A percentile compares a stretch with the other conserved stretches of the same genome.
Conservation (phyloP, 2,888 invertebrate species). For the Fragum sueziense region DNA sequence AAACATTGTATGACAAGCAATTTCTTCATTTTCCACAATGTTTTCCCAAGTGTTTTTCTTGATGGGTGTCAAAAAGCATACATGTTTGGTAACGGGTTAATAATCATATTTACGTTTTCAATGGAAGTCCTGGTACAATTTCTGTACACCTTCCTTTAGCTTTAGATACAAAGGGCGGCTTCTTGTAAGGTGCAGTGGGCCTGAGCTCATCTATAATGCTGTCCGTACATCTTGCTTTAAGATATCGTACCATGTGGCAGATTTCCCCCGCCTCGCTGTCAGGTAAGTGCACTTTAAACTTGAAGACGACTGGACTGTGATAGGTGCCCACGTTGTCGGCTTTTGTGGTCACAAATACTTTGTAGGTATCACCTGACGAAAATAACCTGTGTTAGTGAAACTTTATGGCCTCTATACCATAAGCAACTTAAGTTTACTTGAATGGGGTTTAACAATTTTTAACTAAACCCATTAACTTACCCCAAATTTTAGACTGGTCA, state of each 20-base stretch:
- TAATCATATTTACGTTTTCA: constrained; percentile 62
- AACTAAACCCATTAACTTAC: no score
- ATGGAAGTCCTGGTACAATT: constrained; percentile 63
- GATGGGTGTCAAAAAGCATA: no score
- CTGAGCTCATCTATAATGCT: constrained; percentile 61
- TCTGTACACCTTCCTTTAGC: constrained; percentile 46
- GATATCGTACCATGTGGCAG: constrained; percentile 66
- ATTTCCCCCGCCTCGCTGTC: not conserved
- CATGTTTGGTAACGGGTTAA: constrained; percentile 5
- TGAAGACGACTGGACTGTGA: constrained; percentile 69
- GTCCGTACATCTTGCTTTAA: constrained; percentile 65
- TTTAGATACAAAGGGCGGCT: constrained; percentile 58
- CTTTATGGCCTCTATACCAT: no score
- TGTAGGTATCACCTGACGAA: constrained; percentile 60
- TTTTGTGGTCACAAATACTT: constrained; percentile 54
- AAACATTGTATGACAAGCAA: no score
- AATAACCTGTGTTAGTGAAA: no score
- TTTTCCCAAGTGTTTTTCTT: no score
- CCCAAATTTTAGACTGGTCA: no score
- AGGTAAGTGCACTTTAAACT: constrained; percentile 40
- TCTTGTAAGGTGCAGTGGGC: constrained; percentile 63
- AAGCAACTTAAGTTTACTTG: no score
- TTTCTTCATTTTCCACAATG: no score
- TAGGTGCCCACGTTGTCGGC: constrained; percentile 67
- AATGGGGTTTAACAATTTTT: no score